A percentile compares a stretch with the other conserved stretches of the same genome.
Evolutionary conservation across 2,797 vertebrate genomes (phyloP).

Genomic region (Iguana delicatissima): DNA sequence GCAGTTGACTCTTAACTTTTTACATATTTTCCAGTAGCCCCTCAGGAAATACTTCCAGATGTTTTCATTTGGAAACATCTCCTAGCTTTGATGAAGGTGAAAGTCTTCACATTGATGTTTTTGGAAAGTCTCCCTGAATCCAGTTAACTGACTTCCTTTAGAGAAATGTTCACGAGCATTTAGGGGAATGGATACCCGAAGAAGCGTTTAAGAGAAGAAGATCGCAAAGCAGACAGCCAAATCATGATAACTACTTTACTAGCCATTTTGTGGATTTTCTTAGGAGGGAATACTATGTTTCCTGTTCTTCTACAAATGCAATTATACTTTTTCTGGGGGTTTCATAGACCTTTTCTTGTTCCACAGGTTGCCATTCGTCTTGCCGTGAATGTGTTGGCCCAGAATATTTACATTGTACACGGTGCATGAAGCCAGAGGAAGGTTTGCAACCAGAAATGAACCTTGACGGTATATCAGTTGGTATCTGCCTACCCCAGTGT

Average conservation of each 20-base stretch:
- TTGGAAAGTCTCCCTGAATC: not conserved
- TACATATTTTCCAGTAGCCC: not conserved
- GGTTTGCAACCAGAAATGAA: slow-evolving; percentile 77
- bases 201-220: not conserved
- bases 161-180: not conserved
- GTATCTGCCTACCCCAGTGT: slow-evolving; percentile 85
- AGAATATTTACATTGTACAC: slow-evolving; percentile 79
- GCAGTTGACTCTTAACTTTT: not conserved
- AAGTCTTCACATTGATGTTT: not conserved
- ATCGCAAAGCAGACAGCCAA: not conserved
- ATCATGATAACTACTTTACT: not conserved
- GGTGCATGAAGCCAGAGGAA: slow-evolving; percentile 82
- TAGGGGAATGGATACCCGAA: not conserved
- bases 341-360: slow-evolving; percentile 17
- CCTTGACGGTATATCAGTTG: slow-evolving; percentile 49
- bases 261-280: not conserved
- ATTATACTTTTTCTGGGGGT: not conserved
- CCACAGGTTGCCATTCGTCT: slow-evolving; percentile 88
- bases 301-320: not conserved
- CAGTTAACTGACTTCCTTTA: not conserved
- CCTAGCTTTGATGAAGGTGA: not conserved
- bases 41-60: not conserved
- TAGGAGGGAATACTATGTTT: too few relatives aligned
- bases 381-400: slow-evolving; percentile 89
- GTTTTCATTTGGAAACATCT: not conserved